phyloP scores from a whole-genome alignment of 2,888 invertebrate species.

The Cosmia trapezina region DNA sequence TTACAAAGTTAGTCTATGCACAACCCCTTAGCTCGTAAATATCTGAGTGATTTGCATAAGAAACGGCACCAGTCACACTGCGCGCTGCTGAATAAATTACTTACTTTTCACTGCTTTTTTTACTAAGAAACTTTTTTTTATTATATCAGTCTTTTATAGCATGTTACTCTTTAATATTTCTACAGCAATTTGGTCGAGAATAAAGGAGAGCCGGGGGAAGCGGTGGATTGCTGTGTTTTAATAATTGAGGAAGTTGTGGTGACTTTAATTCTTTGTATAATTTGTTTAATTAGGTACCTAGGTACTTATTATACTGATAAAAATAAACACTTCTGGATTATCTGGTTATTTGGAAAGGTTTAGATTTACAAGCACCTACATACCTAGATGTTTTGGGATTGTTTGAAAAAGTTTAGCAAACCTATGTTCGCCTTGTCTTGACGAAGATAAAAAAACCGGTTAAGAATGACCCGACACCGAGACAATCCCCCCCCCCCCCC shows the following conservation, averaged over 20 bases:
- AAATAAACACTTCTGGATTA: background rate
- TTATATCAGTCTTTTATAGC: constrained; percentile 61
- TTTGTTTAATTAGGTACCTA: constrained; percentile 25
- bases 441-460: too few relatives aligned
- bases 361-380: background rate
- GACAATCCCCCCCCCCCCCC: too few relatives aligned
- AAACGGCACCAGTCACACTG: constrained; percentile 83
- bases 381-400: background rate
- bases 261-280: constrained; percentile 14
- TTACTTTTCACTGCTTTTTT: constrained; percentile 72
- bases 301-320: background rate
- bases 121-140: constrained; percentile 68
- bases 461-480: too few relatives aligned
- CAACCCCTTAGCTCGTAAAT: constrained; percentile 83
- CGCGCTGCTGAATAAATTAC: constrained; percentile 84
- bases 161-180: constrained; percentile 62
- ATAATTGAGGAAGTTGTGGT: constrained; percentile 38
- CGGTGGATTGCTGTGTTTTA: constrained; percentile 31
- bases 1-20: constrained; percentile 73
- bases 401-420: background rate
- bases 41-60: constrained; percentile 85
- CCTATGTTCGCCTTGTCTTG: too few relatives aligned
- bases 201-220: constrained; percentile 41
- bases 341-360: background rate
- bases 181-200: constrained; percentile 51